phyloP scores from a whole-genome alignment of 2,888 invertebrate genomes.

The Acholoe squamosa region DNA sequence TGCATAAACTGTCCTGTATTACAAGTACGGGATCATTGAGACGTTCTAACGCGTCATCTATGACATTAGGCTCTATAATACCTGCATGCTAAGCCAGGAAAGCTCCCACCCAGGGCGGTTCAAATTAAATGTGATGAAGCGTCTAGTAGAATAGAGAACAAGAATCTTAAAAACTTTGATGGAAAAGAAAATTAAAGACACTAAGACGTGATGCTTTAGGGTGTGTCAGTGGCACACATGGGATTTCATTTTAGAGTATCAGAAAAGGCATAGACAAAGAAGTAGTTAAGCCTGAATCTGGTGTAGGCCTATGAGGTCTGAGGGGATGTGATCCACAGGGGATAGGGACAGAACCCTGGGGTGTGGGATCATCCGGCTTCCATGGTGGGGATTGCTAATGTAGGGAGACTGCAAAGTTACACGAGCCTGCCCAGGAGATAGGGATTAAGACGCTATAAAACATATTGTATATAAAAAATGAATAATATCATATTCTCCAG shows the following conservation, averaged over 20 bases:
- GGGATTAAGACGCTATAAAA: conserved; percentile 29
- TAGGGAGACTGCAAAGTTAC: conserved; percentile 22
- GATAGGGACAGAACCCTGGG: not conserved
- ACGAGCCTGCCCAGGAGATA: conserved; percentile 42
- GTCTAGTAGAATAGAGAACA: too few relatives aligned
- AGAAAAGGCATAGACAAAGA: conserved; percentile 27
- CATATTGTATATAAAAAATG: conserved; percentile 31
- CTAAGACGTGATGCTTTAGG: too few relatives aligned
- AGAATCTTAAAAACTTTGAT: too few relatives aligned
- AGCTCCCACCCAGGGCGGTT: too few relatives aligned
- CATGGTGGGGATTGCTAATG: not conserved
- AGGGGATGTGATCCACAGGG: not conserved
- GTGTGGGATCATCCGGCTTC: conserved; percentile 22
- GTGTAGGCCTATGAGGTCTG: not conserved
- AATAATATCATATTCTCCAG: conserved; percentile 3
- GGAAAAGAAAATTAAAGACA: too few relatives aligned
- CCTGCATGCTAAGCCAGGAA: too few relatives aligned
- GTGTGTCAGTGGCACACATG: not conserved
- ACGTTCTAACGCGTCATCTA: too few relatives aligned
- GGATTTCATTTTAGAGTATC: not conserved
- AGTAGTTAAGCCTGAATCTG: not conserved
- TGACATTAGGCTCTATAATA: too few relatives aligned
- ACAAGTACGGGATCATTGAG: too few relatives aligned
- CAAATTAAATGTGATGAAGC: too few relatives aligned
- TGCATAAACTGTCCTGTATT: too few relatives aligned